phyloP scores from a whole-genome alignment of 2,113 vertebrate genomes.

The Struthio camelus region DNA sequence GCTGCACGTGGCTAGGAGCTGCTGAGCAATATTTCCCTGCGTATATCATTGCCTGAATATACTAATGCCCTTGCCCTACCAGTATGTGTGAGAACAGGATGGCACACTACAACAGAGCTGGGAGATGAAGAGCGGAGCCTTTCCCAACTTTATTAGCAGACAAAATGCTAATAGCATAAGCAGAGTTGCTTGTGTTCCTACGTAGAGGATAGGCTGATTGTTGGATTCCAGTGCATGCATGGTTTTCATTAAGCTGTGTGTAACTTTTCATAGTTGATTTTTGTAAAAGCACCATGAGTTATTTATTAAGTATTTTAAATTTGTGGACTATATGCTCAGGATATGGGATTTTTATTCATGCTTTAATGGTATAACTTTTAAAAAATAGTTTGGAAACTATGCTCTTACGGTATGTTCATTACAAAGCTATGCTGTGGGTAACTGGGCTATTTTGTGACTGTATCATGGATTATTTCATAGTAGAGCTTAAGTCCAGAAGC shows the following conservation, averaged over 20 bases:
- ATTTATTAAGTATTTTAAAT: slow-evolving; percentile 31
- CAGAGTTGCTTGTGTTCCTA: not conserved
- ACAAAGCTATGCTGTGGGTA: not conserved
- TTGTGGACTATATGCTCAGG: not conserved
- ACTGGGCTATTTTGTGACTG: not conserved
- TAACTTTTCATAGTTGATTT: not conserved
- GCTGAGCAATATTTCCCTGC: not conserved
- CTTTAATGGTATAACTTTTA: not conserved
- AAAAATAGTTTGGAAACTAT: not conserved
- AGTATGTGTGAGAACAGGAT: not conserved
- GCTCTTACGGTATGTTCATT: not conserved
- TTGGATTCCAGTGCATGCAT: not conserved
- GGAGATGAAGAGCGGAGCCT: not conserved
- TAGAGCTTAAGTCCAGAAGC: not conserved
- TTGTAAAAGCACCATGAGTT: slow-evolving; percentile 25
- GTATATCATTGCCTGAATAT: not conserved
- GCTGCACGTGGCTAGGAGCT: not conserved
- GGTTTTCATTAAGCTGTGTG: slow-evolving; percentile 39
- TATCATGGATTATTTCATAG: not conserved
- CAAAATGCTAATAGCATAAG: not conserved
- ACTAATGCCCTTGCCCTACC: not conserved
- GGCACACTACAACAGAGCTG: not conserved
- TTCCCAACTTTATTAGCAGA: not conserved
- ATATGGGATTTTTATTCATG: not conserved
- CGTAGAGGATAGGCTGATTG: not conserved